A percentile compares a stretch with the other conserved stretches of the same genome.
These are phyloP conservation scores for Glomeris maerens DNA, from an alignment of 1,140 invertebrate species.

Conservation along the genomic window DNA sequence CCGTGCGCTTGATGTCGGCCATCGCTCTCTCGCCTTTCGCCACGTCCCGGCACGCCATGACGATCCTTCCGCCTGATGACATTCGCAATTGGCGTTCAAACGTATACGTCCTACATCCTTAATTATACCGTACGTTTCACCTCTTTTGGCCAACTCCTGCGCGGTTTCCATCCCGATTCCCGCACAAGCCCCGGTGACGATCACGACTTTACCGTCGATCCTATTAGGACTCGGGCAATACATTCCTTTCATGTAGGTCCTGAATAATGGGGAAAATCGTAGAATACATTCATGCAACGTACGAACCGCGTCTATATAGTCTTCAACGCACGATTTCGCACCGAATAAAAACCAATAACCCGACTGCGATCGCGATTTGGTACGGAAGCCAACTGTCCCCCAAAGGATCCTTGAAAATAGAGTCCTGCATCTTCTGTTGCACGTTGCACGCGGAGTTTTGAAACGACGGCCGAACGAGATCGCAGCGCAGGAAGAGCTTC, in stretches of 20 bases:
- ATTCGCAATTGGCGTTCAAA: neutral
- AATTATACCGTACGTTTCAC: conserved; percentile 15
- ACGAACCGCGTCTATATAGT: too few species aligned
- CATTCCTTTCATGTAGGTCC: conserved; percentile 1
- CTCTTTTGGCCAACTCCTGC: conserved; percentile 36
- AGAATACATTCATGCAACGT: too few species aligned
- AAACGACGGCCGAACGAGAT: too few species aligned
- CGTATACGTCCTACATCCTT: neutral
- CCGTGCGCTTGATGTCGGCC: conserved; percentile 27
- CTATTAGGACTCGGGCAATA: neutral
- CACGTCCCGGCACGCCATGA: conserved; percentile 38
- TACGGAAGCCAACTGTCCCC: conserved; percentile 1
- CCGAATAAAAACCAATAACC: neutral
- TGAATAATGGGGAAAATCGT: too few species aligned
- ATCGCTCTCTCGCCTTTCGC: conserved; percentile 31
- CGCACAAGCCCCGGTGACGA: conserved; percentile 79
- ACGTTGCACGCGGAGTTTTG: too few species aligned
- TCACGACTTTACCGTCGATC: conserved; percentile 71
- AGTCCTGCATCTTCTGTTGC: too few species aligned
- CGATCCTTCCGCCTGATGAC: conserved; percentile 32
- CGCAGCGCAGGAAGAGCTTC: too few species aligned
- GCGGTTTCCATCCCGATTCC: conserved; percentile 46
- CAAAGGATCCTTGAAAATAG: too few species aligned
- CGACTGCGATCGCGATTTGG: neutral
- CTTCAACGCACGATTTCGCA: too few species aligned